A percentile compares a stretch with the other conserved stretches of the same genome.
These are phyloP conservation scores for Tadarida brasiliensis DNA, from an alignment of 2,797 vertebrate species.

Conservation along the genomic window DNA sequence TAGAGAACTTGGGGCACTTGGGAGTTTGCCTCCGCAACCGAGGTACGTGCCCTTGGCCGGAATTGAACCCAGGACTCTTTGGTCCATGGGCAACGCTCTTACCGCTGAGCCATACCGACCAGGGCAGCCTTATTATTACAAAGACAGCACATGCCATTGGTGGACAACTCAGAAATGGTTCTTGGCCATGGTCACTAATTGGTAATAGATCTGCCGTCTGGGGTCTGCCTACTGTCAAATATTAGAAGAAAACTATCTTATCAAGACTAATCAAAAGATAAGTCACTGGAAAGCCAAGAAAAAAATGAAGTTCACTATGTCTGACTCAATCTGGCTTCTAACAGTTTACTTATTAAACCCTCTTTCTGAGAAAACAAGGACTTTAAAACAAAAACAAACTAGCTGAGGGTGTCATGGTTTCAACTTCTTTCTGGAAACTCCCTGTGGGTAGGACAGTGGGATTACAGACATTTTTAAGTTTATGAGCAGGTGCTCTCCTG, in stretches of 20 bases:
- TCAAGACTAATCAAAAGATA: background rate
- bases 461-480: background rate
- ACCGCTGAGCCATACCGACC: no score
- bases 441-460: background rate
- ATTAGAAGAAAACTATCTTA: constrained; percentile 29
- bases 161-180: background rate
- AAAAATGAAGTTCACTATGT: background rate
- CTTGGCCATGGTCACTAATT: background rate
- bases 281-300: background rate
- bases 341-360: background rate
- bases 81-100: no score
- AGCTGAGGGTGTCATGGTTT: background rate
- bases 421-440: constrained; percentile 22
- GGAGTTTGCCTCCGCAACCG: background rate
- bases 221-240: background rate
- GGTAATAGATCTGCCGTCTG: background rate
- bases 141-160: background rate
- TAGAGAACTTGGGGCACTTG: background rate
- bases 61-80: no score
- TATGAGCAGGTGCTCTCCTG: background rate
- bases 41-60: no score
- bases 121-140: background rate
- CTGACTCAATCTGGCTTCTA: constrained; percentile 21
- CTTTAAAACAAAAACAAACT: background rate
- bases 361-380: background rate